Evolutionary conservation across 2,888 invertebrate species (phyloP).

Genomic region (Himalopsyche kuldschensis): DNA sequence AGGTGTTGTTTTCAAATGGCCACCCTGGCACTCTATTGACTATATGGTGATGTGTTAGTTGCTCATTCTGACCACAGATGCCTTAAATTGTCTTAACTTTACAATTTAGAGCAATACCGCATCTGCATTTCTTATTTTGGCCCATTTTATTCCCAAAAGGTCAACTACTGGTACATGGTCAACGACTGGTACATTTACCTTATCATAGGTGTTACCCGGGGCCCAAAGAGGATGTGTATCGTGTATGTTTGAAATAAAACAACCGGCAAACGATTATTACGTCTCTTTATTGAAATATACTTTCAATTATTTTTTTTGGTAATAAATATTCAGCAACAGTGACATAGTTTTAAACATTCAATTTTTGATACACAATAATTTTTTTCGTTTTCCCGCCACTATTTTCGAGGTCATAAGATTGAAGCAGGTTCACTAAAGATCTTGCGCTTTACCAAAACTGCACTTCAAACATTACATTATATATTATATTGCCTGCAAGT

Average conservation of each 20-base stretch:
- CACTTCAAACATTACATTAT: neutral
- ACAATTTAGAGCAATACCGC: no score
- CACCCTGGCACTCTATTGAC: no score
- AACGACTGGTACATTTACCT: no score
- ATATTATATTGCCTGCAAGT: neutral
- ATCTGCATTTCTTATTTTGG: no score
- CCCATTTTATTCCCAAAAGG: no score
- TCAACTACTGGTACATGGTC: no score
- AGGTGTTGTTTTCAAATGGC: no score
- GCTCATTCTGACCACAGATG: no score
- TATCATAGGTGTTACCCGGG: no score
- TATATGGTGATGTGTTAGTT: no score
- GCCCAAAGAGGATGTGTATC: no score
- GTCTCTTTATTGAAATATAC: constrained; percentile 30
- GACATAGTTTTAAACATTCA: constrained; percentile 30
- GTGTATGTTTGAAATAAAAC: neutral
- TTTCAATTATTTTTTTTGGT: constrained; percentile 33
- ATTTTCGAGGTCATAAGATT: constrained; percentile 27
- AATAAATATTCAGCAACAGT: constrained; percentile 38
- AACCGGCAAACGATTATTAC: constrained; percentile 21
- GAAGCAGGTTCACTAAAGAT: constrained; percentile 6
- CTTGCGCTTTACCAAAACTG: neutral
- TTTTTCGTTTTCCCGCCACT: constrained; percentile 4
- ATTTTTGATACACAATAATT: constrained; percentile 14
- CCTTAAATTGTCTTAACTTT: no score